phyloP scores from a whole-genome alignment of 2,888 invertebrate genomes.

The Lamproptera curius region DNA sequence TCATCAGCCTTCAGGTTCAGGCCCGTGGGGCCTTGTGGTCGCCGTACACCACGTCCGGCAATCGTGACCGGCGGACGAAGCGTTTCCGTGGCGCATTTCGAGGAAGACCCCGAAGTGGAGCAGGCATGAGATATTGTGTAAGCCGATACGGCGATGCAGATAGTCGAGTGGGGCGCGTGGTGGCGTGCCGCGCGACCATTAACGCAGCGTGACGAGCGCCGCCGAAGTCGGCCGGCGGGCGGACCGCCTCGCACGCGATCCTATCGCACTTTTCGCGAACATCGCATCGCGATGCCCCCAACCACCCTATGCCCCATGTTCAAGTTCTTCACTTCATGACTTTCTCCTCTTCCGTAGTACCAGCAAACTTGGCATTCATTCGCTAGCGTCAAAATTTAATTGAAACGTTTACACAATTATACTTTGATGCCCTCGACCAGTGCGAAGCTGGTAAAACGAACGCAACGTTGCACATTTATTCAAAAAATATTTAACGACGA shows the following conservation, averaged over 20 bases:
- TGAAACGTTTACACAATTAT: too few relatives aligned
- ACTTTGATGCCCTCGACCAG: constrained; percentile 42
- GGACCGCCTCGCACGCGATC: constrained; percentile 68
- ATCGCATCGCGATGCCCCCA: constrained; percentile 64
- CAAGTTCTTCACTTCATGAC: too few relatives aligned
- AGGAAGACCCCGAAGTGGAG: constrained; percentile 2
- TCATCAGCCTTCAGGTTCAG: too few relatives aligned
- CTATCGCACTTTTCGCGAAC: constrained; percentile 74
- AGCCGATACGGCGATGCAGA: constrained; percentile 53
- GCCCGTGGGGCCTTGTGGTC: too few relatives aligned
- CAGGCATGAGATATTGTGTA: constrained; percentile 37
- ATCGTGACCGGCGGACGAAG: not conserved
- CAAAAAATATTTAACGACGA: constrained; percentile 43
- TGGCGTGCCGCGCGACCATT: constrained; percentile 70
- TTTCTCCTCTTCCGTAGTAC: too few relatives aligned
- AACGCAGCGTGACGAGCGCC: constrained; percentile 75
- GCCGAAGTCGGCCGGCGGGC: constrained; percentile 35
- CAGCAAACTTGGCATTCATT: too few relatives aligned
- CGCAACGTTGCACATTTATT: constrained; percentile 41
- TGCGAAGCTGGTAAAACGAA: constrained; percentile 28
- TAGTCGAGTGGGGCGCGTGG: constrained; percentile 51
- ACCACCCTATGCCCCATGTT: constrained; percentile 44
- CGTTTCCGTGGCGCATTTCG: not conserved
- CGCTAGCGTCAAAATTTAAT: too few relatives aligned
- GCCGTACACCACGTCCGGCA: not conserved